Conservation (phyloP, 2,797 vertebrate species). For the Scolopax bukidnonensis region DNA sequence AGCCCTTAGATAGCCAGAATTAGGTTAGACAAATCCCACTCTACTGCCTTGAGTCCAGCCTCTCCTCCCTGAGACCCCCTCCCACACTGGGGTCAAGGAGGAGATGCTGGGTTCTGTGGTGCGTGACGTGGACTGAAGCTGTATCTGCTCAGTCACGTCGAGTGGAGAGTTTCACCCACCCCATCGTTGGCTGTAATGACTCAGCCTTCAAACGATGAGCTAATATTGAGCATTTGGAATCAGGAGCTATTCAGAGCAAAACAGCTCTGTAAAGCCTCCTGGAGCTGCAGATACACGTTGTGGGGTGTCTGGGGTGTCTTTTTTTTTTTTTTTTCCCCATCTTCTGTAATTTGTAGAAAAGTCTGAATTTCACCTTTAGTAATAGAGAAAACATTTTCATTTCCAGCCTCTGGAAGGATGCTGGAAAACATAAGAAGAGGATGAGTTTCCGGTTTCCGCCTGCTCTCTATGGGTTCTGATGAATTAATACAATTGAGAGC, state of each 20-base stretch:
- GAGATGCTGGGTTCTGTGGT: neutral
- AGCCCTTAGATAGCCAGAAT: neutral
- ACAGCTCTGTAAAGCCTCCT: neutral
- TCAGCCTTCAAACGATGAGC: neutral
- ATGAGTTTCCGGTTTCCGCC: neutral
- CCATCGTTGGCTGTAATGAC: neutral
- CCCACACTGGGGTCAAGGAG: neutral
- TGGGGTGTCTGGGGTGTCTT: fast-evolving
- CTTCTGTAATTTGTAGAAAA: neutral
- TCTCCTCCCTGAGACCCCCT: neutral
- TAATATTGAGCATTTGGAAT: neutral
- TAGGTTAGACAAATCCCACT: neutral
- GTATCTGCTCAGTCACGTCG: fast-evolving
- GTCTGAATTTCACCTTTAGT: neutral
- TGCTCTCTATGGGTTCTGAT: neutral
- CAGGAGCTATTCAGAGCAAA: neutral
- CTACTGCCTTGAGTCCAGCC: neutral
- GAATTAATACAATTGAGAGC: neutral
- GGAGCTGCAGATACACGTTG: fast-evolving
- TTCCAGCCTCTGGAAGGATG: neutral
- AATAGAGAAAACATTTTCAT: neutral
- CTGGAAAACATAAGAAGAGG: neutral
- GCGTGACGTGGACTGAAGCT: fast-evolving
- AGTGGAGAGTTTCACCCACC: neutral
- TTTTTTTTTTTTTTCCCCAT: too few species aligned